Base-by-base conservation (phyloP, 37 sponge, comb jelly and placozoan species). In the Mnemiopsis leidyi region DNA sequence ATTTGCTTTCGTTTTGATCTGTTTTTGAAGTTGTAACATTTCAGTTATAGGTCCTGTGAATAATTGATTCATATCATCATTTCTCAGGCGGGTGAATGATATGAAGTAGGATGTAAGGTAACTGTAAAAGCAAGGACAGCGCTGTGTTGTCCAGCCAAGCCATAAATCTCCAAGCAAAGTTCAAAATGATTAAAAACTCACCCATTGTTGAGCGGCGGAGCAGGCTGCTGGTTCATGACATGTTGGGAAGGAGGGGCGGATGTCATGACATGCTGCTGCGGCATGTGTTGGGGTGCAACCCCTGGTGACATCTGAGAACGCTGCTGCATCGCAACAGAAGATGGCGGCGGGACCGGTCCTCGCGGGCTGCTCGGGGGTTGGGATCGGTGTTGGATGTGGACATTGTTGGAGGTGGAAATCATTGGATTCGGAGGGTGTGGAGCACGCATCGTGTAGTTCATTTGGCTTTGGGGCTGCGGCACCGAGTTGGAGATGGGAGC, bases 231-330 rank as follows among this genome's bases (percentile, higher is more conserved):
- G 73, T 69, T 69, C 29, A 28, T 21, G 28, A 1, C 28, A 25
- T 69, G 73, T 25, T 28, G 28, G n/a, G 73, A 23, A 20, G 73
- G 73, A 1, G 24, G 73, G 2, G 24, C 28, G 9, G 73, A 1
- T 3, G 2, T 21, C 29, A 28, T 21, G 28, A 69, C 73, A 28
- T 28, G 24, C 21, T 69, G 73, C 2, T 69, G 24, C 1, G 73
- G 28, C 9, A 18, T 18, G 21, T 69, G 73, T 69, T 69, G 73
- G 29, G 73, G 28, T 25, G 2, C 23, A n/a, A 5, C 73, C n/a
- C 73, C 73, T 3, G 73, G 73, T n/a, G 73, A 69, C 73, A 69
- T 69, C 73, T 69, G 73, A 25, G 73, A 21, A 3, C 73, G 73
- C 73, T 69, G 73, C 29, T 28, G 73, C 61, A 48, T 48, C 9